A percentile compares a stretch with the other conserved stretches of the same genome.
phyloP scores from a whole-genome alignment of 2,113 vertebrate species.

The Corydoras maculifer region DNA sequence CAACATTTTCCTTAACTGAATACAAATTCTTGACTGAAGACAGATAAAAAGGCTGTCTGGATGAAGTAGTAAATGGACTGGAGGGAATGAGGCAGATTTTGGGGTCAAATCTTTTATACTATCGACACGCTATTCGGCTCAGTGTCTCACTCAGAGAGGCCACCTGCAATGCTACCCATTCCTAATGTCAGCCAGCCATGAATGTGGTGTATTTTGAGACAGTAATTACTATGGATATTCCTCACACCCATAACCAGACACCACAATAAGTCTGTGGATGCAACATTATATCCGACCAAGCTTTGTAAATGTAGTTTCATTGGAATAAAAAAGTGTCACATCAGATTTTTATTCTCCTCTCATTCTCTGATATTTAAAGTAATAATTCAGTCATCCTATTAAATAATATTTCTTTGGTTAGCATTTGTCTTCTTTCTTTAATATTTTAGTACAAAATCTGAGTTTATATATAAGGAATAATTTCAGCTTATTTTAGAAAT shows the following conservation, averaged over 20 bases:
- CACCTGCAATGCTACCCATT: background rate
- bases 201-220: slow-evolving; percentile 3
- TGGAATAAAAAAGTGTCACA: background rate
- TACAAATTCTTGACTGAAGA: slow-evolving; percentile 11
- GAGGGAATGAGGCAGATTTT: background rate
- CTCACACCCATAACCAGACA: slow-evolving; percentile 13
- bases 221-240: slow-evolving; percentile 7
- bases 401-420: too few species aligned
- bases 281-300: background rate
- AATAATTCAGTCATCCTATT: too few species aligned
- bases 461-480: too few species aligned
- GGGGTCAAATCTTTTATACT: slow-evolving; percentile 5
- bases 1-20: slow-evolving; percentile 12
- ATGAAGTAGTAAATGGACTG: background rate
- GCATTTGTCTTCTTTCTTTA: too few species aligned
- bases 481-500: too few species aligned
- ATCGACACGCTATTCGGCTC: background rate
- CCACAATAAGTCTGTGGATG: background rate
- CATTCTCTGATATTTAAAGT: too few species aligned
- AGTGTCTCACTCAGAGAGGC: background rate
- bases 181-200: background rate
- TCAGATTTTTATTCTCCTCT: too few species aligned
- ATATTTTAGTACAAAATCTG: too few species aligned
- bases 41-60: slow-evolving; percentile 9
- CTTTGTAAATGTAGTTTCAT: too few species aligned